Evolutionary conservation across 2,113 vertebrate genomes (phyloP), one percentile per base, ranked within the genome.

Genomic region (Heloderma charlesbogerti): DNA sequence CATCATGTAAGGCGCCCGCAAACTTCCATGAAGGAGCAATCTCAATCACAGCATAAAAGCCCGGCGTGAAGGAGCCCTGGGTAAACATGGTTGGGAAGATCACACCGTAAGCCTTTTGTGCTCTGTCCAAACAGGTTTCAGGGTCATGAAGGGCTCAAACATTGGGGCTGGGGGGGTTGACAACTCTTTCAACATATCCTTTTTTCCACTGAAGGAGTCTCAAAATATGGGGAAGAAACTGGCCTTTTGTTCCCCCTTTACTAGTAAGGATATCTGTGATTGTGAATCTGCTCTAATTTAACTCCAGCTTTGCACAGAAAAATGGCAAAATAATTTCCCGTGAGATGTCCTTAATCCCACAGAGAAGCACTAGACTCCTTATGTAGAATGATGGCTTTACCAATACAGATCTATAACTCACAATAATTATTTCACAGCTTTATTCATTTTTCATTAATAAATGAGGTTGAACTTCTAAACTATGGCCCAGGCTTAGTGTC

Each of bases 201-300:
- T 74, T 71, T 54, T 87, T 37, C 48, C 57, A 66, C 12, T 37
- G 57, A 66, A 40, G 12, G 60, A 66, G 37, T 40, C 51, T 87
- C 51, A 57, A 8, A 48, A 54, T 57, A 34, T 74, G 13, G 29
- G 69, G 69, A 72, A 48, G 45, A 71, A 51, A 51, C 18, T 72
- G 45, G 4, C 25, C 20, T 84, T 40, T 66, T 84, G 60, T 66
- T 15, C 40, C 66, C 37, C 12, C 60, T 63, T 63, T 84, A 25
- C 10, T 72, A n/a, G n/a, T 22, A 37, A 4, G 22, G 3, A 16
- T 82, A 43, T 40, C 85, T 74, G 4, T 75, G 15, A 15, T 87
- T 18, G 40, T 83, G 37, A 84, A 78, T 83, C 91, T 90, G 1
- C 48, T 87, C 60, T 2, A 80, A 74, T 78, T 92, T 92, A 92